A percentile compares a stretch with the other conserved stretches of the same genome.
Evolutionary conservation across 2,888 invertebrate species (phyloP).

Genomic region (Sinopyrophorus schimmeli): DNA sequence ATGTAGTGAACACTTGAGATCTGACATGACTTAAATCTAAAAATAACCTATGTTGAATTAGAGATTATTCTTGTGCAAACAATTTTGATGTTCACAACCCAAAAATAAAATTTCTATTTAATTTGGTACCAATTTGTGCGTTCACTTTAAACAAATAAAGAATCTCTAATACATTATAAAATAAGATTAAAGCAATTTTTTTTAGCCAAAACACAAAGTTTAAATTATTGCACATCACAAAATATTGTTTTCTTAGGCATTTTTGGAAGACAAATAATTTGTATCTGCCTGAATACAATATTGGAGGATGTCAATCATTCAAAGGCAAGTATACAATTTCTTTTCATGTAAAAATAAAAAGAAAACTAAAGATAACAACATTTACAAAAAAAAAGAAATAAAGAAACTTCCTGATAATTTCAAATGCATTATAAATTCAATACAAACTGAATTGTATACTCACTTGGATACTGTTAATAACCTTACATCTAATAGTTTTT

Average conservation of each 20-base stretch:
- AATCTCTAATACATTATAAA: constrained; percentile 28
- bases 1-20: constrained; percentile 34
- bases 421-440: neutral
- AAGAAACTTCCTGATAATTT: neutral
- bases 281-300: constrained; percentile 32
- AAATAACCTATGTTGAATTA: constrained; percentile 27
- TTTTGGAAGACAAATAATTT: constrained; percentile 31
- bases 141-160: constrained; percentile 5
- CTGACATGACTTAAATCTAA: constrained; percentile 28
- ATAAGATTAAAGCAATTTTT: constrained; percentile 19
- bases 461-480: constrained; percentile 22
- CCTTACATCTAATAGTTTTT: constrained; percentile 32
- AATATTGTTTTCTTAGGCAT: constrained; percentile 32
- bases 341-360: constrained; percentile 8
- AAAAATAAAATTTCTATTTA: constrained; percentile 6
- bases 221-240: constrained; percentile 30
- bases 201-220: constrained; percentile 12
- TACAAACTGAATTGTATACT: constrained; percentile 23
- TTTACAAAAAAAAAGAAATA: constrained; percentile 15
- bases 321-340: constrained; percentile 23
- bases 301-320: constrained; percentile 25
- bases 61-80: constrained; percentile 24
- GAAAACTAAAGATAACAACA: constrained; percentile 8
- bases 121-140: constrained; percentile 24
- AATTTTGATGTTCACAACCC: constrained; percentile 16